phyloP scores from a whole-genome alignment of 2,888 invertebrate genomes.

The Ornithoptera priamus region DNA sequence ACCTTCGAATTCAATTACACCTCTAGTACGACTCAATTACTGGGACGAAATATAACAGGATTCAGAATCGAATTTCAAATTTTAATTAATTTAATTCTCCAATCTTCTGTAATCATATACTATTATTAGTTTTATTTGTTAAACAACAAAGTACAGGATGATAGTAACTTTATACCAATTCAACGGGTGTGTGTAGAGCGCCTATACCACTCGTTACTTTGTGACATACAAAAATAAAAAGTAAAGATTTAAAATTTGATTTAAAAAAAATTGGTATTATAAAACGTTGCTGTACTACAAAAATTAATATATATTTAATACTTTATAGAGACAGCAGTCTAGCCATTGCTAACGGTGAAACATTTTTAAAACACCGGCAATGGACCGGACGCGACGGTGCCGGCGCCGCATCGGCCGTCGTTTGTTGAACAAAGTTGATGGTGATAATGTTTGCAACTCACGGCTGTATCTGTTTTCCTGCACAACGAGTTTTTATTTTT shows the following conservation, averaged over 20 bases:
- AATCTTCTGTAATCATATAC: neutral
- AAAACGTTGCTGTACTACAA: neutral
- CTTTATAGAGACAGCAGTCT: neutral
- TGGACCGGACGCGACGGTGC: constrained; percentile 12
- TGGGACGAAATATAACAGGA: constrained; percentile 19
- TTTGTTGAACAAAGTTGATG: constrained; percentile 22
- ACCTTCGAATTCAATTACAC: constrained; percentile 20
- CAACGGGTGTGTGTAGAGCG: too few relatives aligned
- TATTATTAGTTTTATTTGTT: too few relatives aligned
- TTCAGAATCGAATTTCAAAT: constrained; percentile 8
- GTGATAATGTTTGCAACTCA: constrained; percentile 6
- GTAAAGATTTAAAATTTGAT: too few relatives aligned
- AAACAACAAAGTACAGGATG: too few relatives aligned
- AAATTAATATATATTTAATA: neutral
- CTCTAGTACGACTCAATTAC: constrained; percentile 13
- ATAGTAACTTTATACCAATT: too few relatives aligned
- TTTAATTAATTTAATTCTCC: constrained; percentile 3
- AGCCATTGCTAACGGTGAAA: constrained; percentile 17
- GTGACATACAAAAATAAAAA: too few relatives aligned
- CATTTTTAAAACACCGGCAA: constrained; percentile 15
- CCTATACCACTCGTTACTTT: too few relatives aligned
- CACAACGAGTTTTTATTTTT: neutral
- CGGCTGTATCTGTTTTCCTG: neutral
- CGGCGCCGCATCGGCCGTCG: neutral
- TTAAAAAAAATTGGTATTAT: too few relatives aligned